phyloP scores from a whole-genome alignment of 1,140 invertebrate species.

The Sarcophaga peregrina region DNA sequence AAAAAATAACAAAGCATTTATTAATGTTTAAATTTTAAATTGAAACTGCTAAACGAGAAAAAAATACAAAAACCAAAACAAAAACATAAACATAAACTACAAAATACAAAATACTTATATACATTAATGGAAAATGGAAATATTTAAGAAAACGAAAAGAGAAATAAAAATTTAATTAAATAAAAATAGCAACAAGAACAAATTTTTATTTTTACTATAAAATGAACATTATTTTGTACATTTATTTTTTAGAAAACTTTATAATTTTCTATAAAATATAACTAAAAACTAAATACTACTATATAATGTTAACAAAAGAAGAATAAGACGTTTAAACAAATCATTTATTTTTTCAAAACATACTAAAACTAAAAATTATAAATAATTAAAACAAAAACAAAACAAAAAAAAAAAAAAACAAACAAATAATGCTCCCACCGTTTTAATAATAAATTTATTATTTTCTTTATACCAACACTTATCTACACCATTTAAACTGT shows the following conservation, averaged over 20 bases:
- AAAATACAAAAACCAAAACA: neutral
- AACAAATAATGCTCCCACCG: neutral
- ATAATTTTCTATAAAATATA: neutral
- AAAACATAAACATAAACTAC: no score
- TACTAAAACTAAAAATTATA: neutral
- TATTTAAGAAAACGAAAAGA: no score
- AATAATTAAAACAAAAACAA: neutral
- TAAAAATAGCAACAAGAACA: no score
- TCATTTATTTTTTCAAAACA: neutral
- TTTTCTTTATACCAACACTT: neutral
- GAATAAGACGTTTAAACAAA: neutral
- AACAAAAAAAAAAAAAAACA: neutral
- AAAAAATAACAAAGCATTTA: slow-evolving; percentile 26
- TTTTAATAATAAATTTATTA: neutral
- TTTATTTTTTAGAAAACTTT: no score
- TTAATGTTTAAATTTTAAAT: slow-evolving; percentile 11
- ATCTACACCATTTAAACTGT: neutral
- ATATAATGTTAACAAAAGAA: neutral
- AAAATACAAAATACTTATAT: neutral
- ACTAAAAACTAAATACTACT: neutral
- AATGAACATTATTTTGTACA: no score
- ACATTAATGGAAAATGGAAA: neutral
- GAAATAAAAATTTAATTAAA: no score
- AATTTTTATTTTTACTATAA: no score
- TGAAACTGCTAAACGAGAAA: no score